Evolutionary conservation across 2,797 vertebrate species (phyloP).

Genomic region (Crenuchus spilurus): DNA sequence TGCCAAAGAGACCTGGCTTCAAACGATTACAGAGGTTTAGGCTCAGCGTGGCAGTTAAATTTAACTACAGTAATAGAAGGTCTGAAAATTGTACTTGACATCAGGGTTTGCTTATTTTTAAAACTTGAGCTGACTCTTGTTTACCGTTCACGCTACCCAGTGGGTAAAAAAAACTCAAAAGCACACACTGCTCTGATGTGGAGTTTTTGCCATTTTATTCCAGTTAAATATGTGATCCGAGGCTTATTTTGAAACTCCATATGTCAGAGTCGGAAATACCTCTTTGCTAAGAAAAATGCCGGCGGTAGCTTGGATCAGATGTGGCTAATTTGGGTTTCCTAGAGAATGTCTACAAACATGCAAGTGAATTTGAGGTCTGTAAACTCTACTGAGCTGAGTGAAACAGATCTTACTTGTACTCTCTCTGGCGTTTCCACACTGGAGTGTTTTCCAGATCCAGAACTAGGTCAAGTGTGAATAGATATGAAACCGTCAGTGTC

Average conservation of each 20-base stretch:
- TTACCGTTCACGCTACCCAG: conserved; percentile 44
- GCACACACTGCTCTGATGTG: conserved; percentile 42
- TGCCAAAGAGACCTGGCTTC: conserved; percentile 66
- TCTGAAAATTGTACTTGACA: conserved; percentile 67
- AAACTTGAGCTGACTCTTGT: conserved; percentile 61
- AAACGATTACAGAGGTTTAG: conserved; percentile 60
- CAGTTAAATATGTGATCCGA: conserved; percentile 45
- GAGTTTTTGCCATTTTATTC: conserved; percentile 33
- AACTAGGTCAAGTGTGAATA: conserved; percentile 16
- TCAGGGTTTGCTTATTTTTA: conserved; percentile 67
- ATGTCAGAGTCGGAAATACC: conserved; percentile 15
- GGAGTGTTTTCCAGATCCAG: not conserved
- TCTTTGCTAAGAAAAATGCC: conserved; percentile 30
- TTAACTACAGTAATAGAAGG: conserved; percentile 65
- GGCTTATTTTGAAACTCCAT: conserved; percentile 36
- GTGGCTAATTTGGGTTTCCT: conserved; percentile 28
- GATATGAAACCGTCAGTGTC: conserved; percentile 34
- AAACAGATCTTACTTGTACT: conserved; percentile 22
- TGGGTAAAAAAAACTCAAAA: conserved; percentile 32
- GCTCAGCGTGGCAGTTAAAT: conserved; percentile 57
- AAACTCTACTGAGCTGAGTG: conserved; percentile 28
- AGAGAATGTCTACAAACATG: conserved; percentile 5
- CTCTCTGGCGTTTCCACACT: not conserved
- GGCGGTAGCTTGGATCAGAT: conserved; percentile 31
- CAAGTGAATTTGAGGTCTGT: conserved; percentile 15